Percentiles rank a stretch among this genome's conserved stretches.
Conservation (phyloP, 1,140 invertebrate species). For the Drosophila setifemur region DNA sequence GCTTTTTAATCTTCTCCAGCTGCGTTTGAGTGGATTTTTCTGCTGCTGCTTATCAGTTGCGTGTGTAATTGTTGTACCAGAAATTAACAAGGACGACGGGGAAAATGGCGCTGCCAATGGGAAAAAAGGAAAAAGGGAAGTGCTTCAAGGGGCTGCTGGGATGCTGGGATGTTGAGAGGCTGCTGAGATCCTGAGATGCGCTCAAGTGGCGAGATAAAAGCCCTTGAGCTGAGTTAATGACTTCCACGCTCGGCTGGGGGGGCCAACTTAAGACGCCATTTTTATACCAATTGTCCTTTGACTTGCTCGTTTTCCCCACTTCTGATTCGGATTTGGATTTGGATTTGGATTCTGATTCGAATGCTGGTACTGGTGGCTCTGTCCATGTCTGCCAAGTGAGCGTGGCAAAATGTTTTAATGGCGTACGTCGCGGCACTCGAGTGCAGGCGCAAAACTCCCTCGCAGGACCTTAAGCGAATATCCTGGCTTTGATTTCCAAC, state of each 20-base stretch:
- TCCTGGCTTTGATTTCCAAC: slow-evolving; percentile 51
- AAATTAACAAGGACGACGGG: slow-evolving; percentile 58
- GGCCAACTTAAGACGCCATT: slow-evolving; percentile 75
- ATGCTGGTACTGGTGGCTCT: slow-evolving; percentile 17
- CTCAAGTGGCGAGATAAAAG: slow-evolving; percentile 77
- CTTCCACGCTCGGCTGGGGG: slow-evolving; percentile 60
- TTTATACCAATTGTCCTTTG: slow-evolving; percentile 53
- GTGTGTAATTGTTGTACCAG: slow-evolving; percentile 73
- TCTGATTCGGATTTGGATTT: slow-evolving; percentile 28
- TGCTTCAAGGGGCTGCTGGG: neutral
- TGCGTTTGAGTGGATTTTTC: slow-evolving; percentile 2
- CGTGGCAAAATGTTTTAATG: slow-evolving; percentile 76
- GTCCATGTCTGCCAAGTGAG: slow-evolving; percentile 68
- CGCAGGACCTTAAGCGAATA: slow-evolving; percentile 26
- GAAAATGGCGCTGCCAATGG: slow-evolving; percentile 69
- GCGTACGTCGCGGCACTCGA: slow-evolving; percentile 69
- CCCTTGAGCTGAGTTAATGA: slow-evolving; percentile 77
- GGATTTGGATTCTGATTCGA: slow-evolving; percentile 11
- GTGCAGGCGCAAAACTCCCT: slow-evolving; percentile 45
- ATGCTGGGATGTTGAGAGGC: neutral
- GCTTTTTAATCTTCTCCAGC: slow-evolving; percentile 63
- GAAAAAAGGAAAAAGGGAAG: slow-evolving; percentile 9
- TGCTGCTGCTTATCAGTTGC: slow-evolving; percentile 69
- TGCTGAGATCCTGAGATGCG: slow-evolving; percentile 43
- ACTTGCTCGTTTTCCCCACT: slow-evolving; percentile 18